Percentiles rank a stretch among this genome's conserved stretches.
Conservation (phyloP, 2,113 vertebrate genomes). For the Rana temporaria region DNA sequence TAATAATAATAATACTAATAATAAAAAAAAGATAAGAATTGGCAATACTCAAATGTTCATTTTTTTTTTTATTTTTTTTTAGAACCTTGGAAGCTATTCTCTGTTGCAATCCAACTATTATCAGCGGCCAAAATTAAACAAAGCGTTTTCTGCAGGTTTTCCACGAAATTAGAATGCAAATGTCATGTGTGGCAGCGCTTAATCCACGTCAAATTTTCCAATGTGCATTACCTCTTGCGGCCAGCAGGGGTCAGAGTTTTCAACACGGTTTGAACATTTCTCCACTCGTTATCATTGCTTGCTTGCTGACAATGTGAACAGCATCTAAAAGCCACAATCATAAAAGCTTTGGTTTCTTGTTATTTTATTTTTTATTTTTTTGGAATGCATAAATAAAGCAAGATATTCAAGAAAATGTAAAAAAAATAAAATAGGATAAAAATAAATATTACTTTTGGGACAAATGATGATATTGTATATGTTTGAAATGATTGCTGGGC, state of each 20-base stretch:
- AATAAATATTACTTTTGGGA: too few relatives aligned
- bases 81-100: neutral
- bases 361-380: too few relatives aligned
- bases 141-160: neutral
- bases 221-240: neutral
- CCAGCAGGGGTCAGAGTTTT: constrained; percentile 49
- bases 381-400: too few relatives aligned
- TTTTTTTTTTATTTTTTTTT: neutral
- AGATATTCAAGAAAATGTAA: too few relatives aligned
- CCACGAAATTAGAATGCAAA: neutral
- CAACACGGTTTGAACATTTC: neutral
- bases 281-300: neutral
- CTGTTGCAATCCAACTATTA: neutral
- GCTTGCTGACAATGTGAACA: neutral
- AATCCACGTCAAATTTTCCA: too few relatives aligned
- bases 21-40: too few relatives aligned
- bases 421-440: too few relatives aligned
- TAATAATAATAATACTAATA: too few relatives aligned
- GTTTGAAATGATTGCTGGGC: too few relatives aligned
- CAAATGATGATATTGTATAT: too few relatives aligned
- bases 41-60: neutral
- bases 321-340: neutral
- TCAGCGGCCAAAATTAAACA: too few relatives aligned
- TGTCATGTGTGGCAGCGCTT: neutral
- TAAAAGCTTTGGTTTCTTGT: neutral